Evolutionary conservation across 2,888 invertebrate species (phyloP), one percentile per base, ranked within the genome.

Genomic region (Spisula subtruncata): DNA sequence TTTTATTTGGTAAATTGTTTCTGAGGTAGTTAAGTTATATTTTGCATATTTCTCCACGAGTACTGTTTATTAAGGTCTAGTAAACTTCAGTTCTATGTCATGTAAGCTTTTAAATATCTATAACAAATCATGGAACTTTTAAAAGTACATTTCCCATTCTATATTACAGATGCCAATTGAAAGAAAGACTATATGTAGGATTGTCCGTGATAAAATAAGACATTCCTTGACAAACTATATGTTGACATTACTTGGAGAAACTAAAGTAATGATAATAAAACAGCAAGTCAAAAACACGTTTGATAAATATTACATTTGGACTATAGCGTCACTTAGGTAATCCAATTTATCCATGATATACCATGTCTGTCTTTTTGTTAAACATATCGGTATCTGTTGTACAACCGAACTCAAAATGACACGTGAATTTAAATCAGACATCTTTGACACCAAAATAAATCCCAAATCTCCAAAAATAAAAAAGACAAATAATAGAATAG

Each of bases 401-500:
- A n/a, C 60, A 25, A 60, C 60, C n/a, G 60, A 60, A 60, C 5
- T 60, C 20, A 60, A 20, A 60, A 60, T n/a, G 60, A 66, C 60
- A 66, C n/a, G 25, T 66, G 60, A n/a, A 25, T 66, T 66, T n/a
- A 66, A 66, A 25, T 66, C 60, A 66, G 60, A 66, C 25, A 25
- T 25, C 25, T 25, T 66, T 66, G 60, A 66, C 60, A 66, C 25
- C n/a, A 66, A 66, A 66, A 66, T 66, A 25, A 66, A 25, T 60
- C 25, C 51, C 60, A 60, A 60, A 1, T n/a, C 20, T 60, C 25
- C 25, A 6, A 66, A 25, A 66, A 6, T 66, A 66, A 66, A 41
- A 66, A 66, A 66, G 60, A 66, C 60, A 66, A 66, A 66, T 66
- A 66, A 66, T 25, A 66, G 60, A n/a, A 66, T n/a, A 66, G 12